phyloP scores from a whole-genome alignment of 23 tunicate species.

The Styela clava region DNA sequence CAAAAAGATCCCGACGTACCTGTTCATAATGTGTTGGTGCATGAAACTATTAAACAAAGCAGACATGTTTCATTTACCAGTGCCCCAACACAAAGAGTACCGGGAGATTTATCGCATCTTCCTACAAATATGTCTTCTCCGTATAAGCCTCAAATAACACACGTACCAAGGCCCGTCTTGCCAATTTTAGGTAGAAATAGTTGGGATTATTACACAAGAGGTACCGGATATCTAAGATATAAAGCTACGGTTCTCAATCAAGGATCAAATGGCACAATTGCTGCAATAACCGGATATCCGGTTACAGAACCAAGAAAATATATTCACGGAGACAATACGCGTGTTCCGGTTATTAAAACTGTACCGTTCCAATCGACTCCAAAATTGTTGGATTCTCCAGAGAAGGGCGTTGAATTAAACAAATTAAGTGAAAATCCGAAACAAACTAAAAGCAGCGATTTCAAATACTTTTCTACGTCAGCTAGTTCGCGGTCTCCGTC shows the following conservation, averaged over 20 bases:
- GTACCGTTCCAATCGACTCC: not conserved
- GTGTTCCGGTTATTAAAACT: not conserved
- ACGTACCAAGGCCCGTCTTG: not conserved
- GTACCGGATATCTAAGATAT: conserved; percentile 29
- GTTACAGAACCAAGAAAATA: not conserved
- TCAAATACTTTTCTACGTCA: conserved; percentile 19
- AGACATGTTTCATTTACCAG: conserved; percentile 20
- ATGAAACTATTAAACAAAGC: not conserved
- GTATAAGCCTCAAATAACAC: not conserved
- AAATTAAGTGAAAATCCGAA: not conserved
- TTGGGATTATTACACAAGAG: conserved; percentile 35
- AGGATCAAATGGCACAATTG: not conserved
- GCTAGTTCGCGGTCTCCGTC: conserved; percentile 30
- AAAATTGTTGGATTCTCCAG: not conserved
- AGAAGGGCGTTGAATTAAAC: not conserved
- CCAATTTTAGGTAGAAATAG: conserved; percentile 17
- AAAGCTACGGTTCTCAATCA: conserved; percentile 19
- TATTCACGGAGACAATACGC: not conserved
- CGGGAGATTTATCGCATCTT: not conserved
- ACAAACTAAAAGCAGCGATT: not conserved
- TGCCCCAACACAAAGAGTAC: not conserved
- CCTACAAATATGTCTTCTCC: not conserved
- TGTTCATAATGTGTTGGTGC: not conserved
- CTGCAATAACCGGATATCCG: conserved; percentile 24
- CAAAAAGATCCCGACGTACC: not conserved